Conservation (phyloP, 2,113 vertebrate species). For the Tachycineta bicolor region DNA sequence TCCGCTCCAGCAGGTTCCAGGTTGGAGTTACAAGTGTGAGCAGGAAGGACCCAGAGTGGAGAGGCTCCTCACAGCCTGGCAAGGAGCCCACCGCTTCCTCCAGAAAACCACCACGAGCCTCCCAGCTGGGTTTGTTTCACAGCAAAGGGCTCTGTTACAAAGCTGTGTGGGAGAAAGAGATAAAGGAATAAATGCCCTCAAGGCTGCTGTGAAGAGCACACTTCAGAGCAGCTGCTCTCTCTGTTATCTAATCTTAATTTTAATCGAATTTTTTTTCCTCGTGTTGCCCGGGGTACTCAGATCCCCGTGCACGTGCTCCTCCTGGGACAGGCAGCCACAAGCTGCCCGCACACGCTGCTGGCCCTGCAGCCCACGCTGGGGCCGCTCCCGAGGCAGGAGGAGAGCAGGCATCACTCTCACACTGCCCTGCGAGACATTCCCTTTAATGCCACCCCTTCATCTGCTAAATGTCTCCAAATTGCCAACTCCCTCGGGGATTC, state of each 20-base stretch:
- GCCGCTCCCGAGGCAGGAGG: accelerated
- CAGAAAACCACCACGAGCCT: not conserved
- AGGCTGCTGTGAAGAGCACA: not conserved
- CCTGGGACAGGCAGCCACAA: not conserved
- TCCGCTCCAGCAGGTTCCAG: not conserved
- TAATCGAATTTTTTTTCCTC: not conserved
- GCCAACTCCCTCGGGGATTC: not conserved
- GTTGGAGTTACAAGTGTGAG: accelerated
- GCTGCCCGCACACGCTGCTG: not conserved
- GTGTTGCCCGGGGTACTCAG: not conserved
- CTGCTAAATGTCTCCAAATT: not conserved
- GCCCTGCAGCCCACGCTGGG: not conserved
- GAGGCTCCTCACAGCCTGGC: not conserved
- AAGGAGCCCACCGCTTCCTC: not conserved
- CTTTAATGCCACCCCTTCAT: not conserved
- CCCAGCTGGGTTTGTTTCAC: not conserved
- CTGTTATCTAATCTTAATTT: slow-evolving; percentile 49
- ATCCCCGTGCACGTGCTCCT: not conserved
- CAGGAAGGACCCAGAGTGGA: not conserved
- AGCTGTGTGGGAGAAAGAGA: slow-evolving; percentile 10
- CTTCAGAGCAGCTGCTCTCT: slow-evolving; percentile 44
- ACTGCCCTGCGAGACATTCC: not conserved
- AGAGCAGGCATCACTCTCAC: not conserved
- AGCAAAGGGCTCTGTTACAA: slow-evolving; percentile 7
- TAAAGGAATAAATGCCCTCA: slow-evolving; percentile 9